Evolutionary conservation across 2,888 invertebrate species (phyloP), one percentile per base, ranked within the genome.

Genomic region (Andrena camellia): DNA sequence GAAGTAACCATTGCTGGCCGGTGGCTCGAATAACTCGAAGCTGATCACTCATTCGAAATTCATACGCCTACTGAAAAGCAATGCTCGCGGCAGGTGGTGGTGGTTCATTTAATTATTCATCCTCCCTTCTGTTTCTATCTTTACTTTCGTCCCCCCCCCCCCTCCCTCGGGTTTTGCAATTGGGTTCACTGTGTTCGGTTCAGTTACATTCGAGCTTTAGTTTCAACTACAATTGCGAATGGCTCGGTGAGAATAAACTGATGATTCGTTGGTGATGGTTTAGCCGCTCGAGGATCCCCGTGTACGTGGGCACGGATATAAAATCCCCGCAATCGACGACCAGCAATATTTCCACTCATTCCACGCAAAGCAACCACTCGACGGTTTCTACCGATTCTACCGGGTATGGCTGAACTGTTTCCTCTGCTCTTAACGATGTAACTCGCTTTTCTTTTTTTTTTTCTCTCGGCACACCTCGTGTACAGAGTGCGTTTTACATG

Each of bases 281-380:
- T 90, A 96, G 95, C 94, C 96, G 96, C 86, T 96, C 96, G 93
- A 96, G 96, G 95, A 97, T 97, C 93, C 97, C 97, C 86, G 96
- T 97, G 83, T 97, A 96, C 94, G 95, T 96, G 91, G 97, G 96
- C 90, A 92, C 94, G 90, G 95, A 95, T 88, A 95, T 95, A 86
- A 95, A 95, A 91, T 95, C 95, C 92, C 95, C 95, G 84, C 95
- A 95, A 77, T 96, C 96, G 70, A 94, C 93, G 84, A 94, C 93
- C 90, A 93, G 93, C 92, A 93, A 94, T 92, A 91, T 93, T 90
- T 94, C 94, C 81, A 93, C 93, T 91, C 93, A 93, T 89, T 93
- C 93, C 83, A 93, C 91, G 89, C 93, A 93, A 92, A 94, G 94
- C 93, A 93, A 93, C 91, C 92, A 93, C 89, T 94, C 94, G 84